Conservation (phyloP, 1,140 invertebrate species). For the Microvelia longipes region DNA sequence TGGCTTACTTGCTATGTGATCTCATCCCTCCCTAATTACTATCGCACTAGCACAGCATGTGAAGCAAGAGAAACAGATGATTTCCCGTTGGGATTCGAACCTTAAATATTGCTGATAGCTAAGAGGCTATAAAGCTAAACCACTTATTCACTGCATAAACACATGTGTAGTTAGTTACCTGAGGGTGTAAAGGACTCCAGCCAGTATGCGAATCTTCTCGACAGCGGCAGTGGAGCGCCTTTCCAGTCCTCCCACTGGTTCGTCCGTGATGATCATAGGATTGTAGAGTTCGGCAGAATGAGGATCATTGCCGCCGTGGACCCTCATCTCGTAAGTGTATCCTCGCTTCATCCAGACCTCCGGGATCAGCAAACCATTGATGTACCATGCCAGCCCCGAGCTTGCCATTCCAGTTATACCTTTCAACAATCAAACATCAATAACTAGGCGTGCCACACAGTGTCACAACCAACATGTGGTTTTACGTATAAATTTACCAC, state of each 20-base stretch:
- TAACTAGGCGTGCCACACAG: no score
- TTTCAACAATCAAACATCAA: constrained; percentile 8
- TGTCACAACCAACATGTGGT: no score
- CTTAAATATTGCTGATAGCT: no score
- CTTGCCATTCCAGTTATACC: constrained; percentile 36
- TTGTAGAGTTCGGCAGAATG: constrained; percentile 77
- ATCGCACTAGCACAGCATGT: no score
- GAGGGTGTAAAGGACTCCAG: constrained; percentile 68
- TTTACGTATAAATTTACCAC: no score
- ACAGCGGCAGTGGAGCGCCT: constrained; percentile 52
- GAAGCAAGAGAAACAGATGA: no score
- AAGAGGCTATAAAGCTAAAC: no score
- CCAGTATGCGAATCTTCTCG: constrained; percentile 57
- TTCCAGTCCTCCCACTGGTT: constrained; percentile 66
- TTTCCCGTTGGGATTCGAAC: no score
- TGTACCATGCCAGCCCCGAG: constrained; percentile 55
- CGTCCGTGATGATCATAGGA: constrained; percentile 80
- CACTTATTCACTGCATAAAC: no score
- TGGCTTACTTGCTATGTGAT: no score
- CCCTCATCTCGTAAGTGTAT: constrained; percentile 60
- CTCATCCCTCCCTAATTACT: no score
- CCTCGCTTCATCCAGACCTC: constrained; percentile 75
- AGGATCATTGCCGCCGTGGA: constrained; percentile 72
- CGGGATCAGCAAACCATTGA: constrained; percentile 73
- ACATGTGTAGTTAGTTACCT: constrained; percentile 29